Percentiles rank a stretch among this genome's conserved stretches.
phyloP scores from a whole-genome alignment of 2,888 invertebrate genomes.

The Ametastegia equiseti region DNA sequence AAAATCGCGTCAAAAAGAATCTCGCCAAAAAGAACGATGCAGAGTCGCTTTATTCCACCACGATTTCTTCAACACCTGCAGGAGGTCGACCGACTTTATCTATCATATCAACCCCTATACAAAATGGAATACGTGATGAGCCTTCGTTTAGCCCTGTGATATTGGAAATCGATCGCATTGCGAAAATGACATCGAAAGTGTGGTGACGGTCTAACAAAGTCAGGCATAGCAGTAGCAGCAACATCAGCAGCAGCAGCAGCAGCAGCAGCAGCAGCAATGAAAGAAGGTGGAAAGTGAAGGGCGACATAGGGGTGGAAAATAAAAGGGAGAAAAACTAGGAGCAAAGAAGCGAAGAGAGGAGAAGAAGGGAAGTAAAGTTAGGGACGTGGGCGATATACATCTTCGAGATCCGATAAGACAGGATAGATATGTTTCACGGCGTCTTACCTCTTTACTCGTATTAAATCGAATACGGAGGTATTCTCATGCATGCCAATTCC shows the following conservation, averaged over 20 bases:
- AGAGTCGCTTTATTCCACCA: not conserved
- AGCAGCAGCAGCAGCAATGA: conserved; percentile 46
- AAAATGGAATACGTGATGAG: conserved; percentile 68
- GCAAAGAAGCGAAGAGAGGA: not conserved
- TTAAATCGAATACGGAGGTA: conserved; percentile 73
- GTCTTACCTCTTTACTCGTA: conserved; percentile 72
- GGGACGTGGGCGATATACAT: conserved; percentile 66
- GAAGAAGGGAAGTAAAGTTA: conserved; percentile 42
- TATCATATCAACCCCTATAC: conserved; percentile 60
- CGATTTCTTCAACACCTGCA: conserved; percentile 18
- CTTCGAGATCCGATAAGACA: conserved; percentile 72
- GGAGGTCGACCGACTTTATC: conserved; percentile 52
- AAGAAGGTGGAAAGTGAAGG: conserved; percentile 29
- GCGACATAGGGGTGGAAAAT: not conserved
- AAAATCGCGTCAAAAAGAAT: not conserved
- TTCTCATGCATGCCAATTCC: conserved; percentile 75
- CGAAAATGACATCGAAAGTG: conserved; percentile 59
- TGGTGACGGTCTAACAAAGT: conserved; percentile 55
- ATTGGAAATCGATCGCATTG: conserved; percentile 64
- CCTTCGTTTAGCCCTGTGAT: conserved; percentile 59
- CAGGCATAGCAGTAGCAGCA: no score
- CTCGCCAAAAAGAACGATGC: conserved; percentile 12
- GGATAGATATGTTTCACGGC: conserved; percentile 73
- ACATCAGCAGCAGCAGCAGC: no score
- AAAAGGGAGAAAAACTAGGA: not conserved